Evolutionary conservation across 2,797 vertebrate genomes (phyloP).

Genomic region (Enteromius treurensis): DNA sequence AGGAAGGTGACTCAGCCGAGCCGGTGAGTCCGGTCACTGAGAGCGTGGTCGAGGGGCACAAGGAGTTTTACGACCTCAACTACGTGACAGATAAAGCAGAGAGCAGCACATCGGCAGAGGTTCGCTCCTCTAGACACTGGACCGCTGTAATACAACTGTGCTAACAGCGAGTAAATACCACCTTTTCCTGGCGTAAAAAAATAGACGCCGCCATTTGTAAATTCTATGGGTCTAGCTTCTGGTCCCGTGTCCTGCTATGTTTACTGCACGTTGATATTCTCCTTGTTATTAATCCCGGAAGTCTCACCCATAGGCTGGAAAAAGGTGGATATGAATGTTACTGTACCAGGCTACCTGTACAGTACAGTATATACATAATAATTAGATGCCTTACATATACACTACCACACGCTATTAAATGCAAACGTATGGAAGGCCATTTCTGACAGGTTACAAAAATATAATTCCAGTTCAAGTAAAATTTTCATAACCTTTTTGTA

Average conservation of each 20-base stretch:
- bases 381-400: not conserved
- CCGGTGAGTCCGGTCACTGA: slow-evolving; percentile 61
- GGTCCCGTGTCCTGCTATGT: too few relatives aligned
- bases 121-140: slow-evolving; percentile 26
- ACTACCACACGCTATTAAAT: not conserved
- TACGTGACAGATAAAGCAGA: slow-evolving; percentile 65
- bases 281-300: too few relatives aligned
- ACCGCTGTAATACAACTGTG: not conserved
- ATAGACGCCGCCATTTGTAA: too few relatives aligned
- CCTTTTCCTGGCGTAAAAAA: too few relatives aligned
- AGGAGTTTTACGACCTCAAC: slow-evolving; percentile 69
- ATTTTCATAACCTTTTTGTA: not conserved
- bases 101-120: slow-evolving; percentile 59
- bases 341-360: not conserved
- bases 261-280: too few relatives aligned
- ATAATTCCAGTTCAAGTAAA: not conserved
- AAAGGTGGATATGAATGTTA: not conserved
- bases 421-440: not conserved
- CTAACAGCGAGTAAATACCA: not conserved
- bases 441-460: not conserved
- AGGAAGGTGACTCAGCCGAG: slow-evolving; percentile 61
- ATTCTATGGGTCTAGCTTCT: too few relatives aligned
- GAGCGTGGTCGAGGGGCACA: slow-evolving; percentile 61
- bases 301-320: too few relatives aligned
- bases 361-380: not conserved